These are phyloP conservation scores for Porites evermanni DNA, from an alignment of 92 coral and sea anemone species.

Conservation along the genomic window DNA sequence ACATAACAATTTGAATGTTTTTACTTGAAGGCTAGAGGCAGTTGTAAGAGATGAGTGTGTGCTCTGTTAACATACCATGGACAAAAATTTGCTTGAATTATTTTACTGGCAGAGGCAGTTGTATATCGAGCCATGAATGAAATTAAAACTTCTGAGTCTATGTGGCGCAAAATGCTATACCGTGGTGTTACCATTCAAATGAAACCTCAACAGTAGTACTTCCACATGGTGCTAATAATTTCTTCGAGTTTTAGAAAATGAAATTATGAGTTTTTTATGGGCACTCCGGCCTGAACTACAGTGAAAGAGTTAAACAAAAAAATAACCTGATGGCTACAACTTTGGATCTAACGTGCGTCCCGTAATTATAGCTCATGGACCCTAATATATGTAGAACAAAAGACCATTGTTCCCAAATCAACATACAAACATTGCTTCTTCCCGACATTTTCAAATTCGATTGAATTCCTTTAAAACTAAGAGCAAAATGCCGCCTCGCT, in stretches of 20 bases:
- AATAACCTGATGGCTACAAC: slow-evolving; percentile 8
- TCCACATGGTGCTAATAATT: no score
- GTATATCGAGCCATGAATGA: no score
- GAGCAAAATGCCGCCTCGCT: slow-evolving; percentile 69
- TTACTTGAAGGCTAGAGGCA: slow-evolving; percentile 7
- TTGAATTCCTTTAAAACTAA: slow-evolving; percentile 78
- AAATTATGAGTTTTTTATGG: no score
- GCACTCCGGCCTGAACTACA: no score
- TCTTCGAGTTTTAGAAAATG: no score
- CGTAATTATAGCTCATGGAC: slow-evolving; percentile 52
- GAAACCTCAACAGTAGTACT: no score
- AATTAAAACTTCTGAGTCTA: no score
- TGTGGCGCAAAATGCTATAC: no score
- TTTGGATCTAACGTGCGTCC: slow-evolving; percentile 3
- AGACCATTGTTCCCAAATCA: slow-evolving; percentile 64
- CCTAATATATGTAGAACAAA: slow-evolving; percentile 61
- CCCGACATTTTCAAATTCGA: slow-evolving; percentile 79
- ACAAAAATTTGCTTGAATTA: no score
- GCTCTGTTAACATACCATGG: no score
- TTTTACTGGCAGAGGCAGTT: no score
- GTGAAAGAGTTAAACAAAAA: background rate
- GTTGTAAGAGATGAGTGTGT: background rate
- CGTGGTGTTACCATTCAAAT: no score
- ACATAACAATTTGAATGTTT: slow-evolving; percentile 10
- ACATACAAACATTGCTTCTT: slow-evolving; percentile 55